A percentile compares a stretch with the other conserved stretches of the same genome.
These are phyloP conservation scores for Tinea trinotella DNA, from an alignment of 2,888 invertebrate genomes.

Conservation along the genomic window DNA sequence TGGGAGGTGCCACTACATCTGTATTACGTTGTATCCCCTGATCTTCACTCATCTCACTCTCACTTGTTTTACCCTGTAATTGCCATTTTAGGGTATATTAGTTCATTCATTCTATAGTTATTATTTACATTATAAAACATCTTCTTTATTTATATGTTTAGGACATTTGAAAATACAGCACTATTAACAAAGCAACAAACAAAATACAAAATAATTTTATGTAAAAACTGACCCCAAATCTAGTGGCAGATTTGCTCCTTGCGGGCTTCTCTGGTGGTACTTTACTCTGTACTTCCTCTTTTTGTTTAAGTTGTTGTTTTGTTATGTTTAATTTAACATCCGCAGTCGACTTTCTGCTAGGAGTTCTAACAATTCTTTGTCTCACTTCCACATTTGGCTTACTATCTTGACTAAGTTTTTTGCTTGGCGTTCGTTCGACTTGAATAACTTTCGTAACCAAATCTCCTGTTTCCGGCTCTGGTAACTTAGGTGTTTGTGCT, in stretches of 20 bases:
- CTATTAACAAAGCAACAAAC: slow-evolving; percentile 55
- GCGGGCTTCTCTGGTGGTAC: slow-evolving; percentile 62
- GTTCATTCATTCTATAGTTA: slow-evolving; percentile 23
- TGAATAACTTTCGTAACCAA: slow-evolving; percentile 61
- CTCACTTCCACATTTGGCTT: slow-evolving; percentile 55
- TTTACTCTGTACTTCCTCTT: slow-evolving; percentile 45
- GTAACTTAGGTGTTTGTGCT: slow-evolving; percentile 31
- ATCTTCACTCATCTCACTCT: slow-evolving; percentile 72
- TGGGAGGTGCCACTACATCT: slow-evolving; percentile 32
- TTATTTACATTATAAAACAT: slow-evolving; percentile 34
- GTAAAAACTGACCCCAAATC: slow-evolving; percentile 66
- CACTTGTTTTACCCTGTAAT: slow-evolving; percentile 72
- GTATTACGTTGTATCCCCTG: slow-evolving; percentile 42
- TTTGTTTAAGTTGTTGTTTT: slow-evolving; percentile 38
- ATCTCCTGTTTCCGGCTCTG: slow-evolving; percentile 41
- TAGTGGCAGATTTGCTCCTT: slow-evolving; percentile 62
- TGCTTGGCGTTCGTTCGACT: slow-evolving; percentile 59
- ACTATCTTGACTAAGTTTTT: slow-evolving; percentile 45
- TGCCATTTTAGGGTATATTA: slow-evolving; percentile 50
- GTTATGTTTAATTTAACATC: slow-evolving; percentile 42
- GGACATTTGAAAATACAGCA: slow-evolving; percentile 49
- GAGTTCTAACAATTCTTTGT: slow-evolving; percentile 58
- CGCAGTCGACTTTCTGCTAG: slow-evolving; percentile 46
- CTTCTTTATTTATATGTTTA: slow-evolving; percentile 31
- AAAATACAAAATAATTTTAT: slow-evolving; percentile 51